These are phyloP conservation scores for Anolis apletophallus DNA, from an alignment of 2,797 vertebrate genomes.

Conservation along the genomic window DNA sequence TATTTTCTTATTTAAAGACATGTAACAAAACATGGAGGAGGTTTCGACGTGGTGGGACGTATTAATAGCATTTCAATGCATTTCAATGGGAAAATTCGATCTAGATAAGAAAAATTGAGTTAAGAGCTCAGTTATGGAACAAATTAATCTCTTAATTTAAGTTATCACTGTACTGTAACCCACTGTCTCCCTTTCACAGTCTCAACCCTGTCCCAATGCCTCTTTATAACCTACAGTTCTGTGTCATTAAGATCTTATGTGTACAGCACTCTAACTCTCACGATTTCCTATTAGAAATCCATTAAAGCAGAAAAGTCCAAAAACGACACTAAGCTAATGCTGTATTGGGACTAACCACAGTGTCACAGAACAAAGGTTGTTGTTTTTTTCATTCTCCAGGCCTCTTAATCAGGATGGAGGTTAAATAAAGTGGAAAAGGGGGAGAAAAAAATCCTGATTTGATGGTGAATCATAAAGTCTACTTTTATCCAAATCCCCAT, in stretches of 20 bases:
- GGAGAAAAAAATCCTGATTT: neutral
- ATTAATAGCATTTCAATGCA: too few relatives aligned
- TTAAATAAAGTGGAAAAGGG: neutral
- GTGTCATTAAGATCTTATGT: neutral
- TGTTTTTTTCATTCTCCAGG: neutral
- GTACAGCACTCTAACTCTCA: neutral
- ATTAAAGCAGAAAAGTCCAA: too few relatives aligned
- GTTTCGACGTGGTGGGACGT: too few relatives aligned
- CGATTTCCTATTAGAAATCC: too few relatives aligned
- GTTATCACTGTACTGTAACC: neutral
- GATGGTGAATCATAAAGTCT: neutral
- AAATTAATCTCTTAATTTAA: too few relatives aligned
- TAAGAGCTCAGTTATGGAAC: too few relatives aligned
- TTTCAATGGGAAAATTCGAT: too few relatives aligned
- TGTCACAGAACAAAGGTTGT: neutral
- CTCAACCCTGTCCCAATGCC: neutral
- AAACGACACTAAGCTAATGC: neutral
- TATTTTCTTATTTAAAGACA: too few relatives aligned
- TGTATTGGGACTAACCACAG: neutral
- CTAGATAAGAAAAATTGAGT: too few relatives aligned
- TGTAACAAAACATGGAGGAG: too few relatives aligned
- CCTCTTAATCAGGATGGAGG: neutral
- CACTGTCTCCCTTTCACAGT: neutral
- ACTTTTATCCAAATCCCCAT: neutral
- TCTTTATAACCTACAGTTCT: neutral